Conservation (phyloP, 2,113 vertebrate species). For the Actenoides lindsayi region DNA sequence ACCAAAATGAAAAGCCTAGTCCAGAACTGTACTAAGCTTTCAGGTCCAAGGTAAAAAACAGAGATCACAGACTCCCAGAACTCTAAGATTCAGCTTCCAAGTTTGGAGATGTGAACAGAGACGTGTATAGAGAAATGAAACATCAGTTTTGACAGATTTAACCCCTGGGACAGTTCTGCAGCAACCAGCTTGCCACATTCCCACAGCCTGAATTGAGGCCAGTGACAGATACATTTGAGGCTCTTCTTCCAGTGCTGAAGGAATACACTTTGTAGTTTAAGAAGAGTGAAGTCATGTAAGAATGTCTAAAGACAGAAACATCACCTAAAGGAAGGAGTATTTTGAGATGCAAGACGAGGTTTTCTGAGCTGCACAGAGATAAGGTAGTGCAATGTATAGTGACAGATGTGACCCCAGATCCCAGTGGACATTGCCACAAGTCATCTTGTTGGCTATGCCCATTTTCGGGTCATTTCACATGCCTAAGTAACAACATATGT, state of each 20-base stretch:
- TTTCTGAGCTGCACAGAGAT: not conserved
- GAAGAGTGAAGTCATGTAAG: conserved; percentile 1
- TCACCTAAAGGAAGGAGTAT: conserved; percentile 5
- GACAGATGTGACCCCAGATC: not conserved
- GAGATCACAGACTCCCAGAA: not conserved
- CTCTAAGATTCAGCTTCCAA: not conserved
- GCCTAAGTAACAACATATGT: not conserved
- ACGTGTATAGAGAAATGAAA: not conserved
- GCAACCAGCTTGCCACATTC: not conserved
- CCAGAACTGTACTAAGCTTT: not conserved
- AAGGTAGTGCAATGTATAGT: not conserved
- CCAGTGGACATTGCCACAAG: not conserved
- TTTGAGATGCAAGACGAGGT: not conserved
- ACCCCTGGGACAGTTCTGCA: not conserved
- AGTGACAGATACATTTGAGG: not conserved
- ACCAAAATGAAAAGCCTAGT: not conserved
- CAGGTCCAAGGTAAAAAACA: not conserved
- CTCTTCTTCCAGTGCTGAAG: not conserved
- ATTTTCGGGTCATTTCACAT: not conserved
- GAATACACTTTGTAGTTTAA: not conserved
- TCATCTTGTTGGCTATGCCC: not conserved
- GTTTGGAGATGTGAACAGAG: not conserved
- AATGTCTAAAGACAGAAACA: not conserved
- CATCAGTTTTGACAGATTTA: not conserved
- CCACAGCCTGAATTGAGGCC: not conserved